Percentiles rank a stretch among this genome's conserved stretches.
Evolutionary conservation across 2,797 vertebrate species (phyloP).

Genomic region (Zalophus californianus): DNA sequence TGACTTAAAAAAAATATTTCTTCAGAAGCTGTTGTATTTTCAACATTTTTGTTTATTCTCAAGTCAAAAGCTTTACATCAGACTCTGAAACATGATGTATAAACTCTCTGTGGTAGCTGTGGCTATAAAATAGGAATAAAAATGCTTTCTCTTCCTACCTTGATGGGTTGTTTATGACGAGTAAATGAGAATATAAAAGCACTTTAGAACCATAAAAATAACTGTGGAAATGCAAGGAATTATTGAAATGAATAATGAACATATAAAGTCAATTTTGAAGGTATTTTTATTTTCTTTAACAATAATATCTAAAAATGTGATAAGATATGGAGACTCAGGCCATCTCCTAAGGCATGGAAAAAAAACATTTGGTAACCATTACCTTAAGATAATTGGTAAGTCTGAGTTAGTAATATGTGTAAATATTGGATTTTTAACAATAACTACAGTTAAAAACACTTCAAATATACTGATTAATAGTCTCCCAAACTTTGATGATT

Average conservation of each 20-base stretch:
- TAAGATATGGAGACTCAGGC: background rate
- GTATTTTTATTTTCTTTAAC: slow-evolving; percentile 63
- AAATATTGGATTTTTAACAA: slow-evolving; percentile 5
- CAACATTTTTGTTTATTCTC: slow-evolving; percentile 64
- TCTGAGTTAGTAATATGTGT: background rate
- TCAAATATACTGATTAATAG: background rate
- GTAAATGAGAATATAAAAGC: slow-evolving; percentile 62
- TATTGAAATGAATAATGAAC: slow-evolving; percentile 64
- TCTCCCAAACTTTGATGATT: background rate
- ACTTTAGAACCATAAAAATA: slow-evolving; percentile 63
- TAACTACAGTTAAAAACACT: slow-evolving; percentile 10
- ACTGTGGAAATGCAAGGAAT: background rate
- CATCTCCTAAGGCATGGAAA: slow-evolving; percentile 5
- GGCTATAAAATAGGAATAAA: slow-evolving; percentile 58
- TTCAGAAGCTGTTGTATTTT: slow-evolving; percentile 40
- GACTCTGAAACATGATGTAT: slow-evolving; percentile 43
- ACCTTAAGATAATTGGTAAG: slow-evolving; percentile 1
- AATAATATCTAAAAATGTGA: slow-evolving; percentile 32
- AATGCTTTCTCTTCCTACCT: slow-evolving; percentile 60
- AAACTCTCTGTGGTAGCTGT: slow-evolving; percentile 34
- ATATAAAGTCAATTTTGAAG: background rate
- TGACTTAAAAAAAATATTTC: background rate
- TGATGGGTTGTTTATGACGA: slow-evolving; percentile 64
- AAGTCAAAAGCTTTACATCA: slow-evolving; percentile 36
- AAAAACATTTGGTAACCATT: background rate